A percentile compares a stretch with the other conserved stretches of the same genome.
phyloP scores from a whole-genome alignment of 2,888 invertebrate genomes.

The Yponomeuta malinellus region DNA sequence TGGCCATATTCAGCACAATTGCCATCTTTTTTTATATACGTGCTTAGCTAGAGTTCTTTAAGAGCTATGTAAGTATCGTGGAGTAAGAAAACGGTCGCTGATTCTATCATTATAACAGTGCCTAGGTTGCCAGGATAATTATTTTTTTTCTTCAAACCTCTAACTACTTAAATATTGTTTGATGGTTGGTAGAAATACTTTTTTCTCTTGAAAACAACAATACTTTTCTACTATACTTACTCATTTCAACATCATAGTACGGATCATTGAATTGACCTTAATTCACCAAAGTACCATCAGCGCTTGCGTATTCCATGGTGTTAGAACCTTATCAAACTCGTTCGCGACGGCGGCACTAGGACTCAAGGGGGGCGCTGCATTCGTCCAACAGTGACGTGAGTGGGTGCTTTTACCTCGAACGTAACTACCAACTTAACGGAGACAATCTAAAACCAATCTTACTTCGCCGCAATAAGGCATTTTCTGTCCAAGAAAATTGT shows the following conservation, averaged over 20 bases:
- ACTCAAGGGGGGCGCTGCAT: constrained; percentile 1
- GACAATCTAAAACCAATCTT: neutral
- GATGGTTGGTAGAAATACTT: too few relatives aligned
- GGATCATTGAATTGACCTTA: neutral
- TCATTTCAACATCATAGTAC: neutral
- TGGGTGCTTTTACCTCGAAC: constrained; percentile 6
- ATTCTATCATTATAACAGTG: too few relatives aligned
- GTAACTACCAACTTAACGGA: neutral
- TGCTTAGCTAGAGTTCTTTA: too few relatives aligned
- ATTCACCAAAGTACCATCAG: neutral
- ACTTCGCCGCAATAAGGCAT: neutral
- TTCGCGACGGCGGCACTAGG: neutral
- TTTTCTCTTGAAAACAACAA: too few relatives aligned
- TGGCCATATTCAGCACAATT: too few relatives aligned
- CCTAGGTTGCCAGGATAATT: too few relatives aligned
- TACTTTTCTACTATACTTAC: too few relatives aligned
- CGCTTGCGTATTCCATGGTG: neutral
- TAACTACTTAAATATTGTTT: too few relatives aligned
- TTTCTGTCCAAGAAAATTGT: neutral
- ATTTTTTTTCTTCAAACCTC: too few relatives aligned
- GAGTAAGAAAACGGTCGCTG: too few relatives aligned
- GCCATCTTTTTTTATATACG: too few relatives aligned
- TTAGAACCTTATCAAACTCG: neutral
- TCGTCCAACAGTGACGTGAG: constrained; percentile 8
- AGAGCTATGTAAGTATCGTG: too few relatives aligned